A percentile compares a stretch with the other conserved stretches of the same genome.
phyloP scores from a whole-genome alignment of 1,140 invertebrate species.

The Papilio machaon region DNA sequence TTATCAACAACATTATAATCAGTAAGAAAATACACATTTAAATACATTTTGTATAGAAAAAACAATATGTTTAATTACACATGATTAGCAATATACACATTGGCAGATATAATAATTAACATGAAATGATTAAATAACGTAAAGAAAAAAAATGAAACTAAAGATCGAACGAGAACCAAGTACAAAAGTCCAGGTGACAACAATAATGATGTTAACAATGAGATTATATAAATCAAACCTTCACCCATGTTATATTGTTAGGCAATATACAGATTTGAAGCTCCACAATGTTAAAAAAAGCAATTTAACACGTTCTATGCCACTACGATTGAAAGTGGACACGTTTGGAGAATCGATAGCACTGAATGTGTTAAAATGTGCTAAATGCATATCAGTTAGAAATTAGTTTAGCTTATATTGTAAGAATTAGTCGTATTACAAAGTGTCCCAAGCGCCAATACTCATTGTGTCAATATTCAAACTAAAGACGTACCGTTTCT shows the following conservation, averaged over 20 bases:
- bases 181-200: background rate
- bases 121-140: constrained; percentile 4
- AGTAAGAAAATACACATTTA: background rate
- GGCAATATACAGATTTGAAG: background rate
- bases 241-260: background rate
- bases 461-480: constrained; percentile 59
- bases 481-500: constrained; percentile 65
- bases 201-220: background rate
- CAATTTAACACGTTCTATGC: background rate
- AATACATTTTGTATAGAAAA: background rate
- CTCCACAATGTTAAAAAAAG: background rate
- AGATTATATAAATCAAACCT: background rate
- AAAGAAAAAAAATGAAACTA: constrained; percentile 1
- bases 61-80: background rate
- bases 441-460: constrained; percentile 62
- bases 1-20: no score
- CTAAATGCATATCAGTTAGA: constrained; percentile 48
- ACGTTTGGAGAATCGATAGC: background rate
- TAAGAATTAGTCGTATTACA: constrained; percentile 50
- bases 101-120: constrained; percentile 44
- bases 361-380: constrained; percentile 25
- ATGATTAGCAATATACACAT: constrained; percentile 68
- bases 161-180: background rate
- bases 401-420: constrained; percentile 50
- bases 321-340: background rate